phyloP scores from a whole-genome alignment of 2,113 vertebrate genomes.

The Phoxinus phoxinus region DNA sequence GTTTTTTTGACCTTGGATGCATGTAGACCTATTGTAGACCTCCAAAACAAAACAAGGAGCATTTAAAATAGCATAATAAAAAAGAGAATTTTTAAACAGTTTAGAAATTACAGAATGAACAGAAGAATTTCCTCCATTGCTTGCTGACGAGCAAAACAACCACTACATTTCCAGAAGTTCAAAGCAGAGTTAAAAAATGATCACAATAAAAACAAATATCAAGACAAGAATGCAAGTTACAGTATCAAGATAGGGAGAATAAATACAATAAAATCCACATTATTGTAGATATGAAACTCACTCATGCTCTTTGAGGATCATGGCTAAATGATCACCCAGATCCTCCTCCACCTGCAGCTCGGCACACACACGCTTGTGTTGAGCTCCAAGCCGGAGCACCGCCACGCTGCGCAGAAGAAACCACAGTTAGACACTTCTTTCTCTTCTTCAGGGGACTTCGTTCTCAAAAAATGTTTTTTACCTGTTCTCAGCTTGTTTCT shows the following conservation, averaged over 20 bases:
- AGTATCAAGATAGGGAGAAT: not conserved
- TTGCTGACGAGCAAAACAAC: no score
- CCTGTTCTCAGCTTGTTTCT: constrained; percentile 76
- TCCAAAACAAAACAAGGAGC: no score
- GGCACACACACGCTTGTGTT: constrained; percentile 67
- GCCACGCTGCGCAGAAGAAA: constrained; percentile 70
- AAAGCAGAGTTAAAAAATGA: no score
- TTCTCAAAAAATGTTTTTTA: constrained; percentile 64
- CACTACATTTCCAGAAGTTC: no score
- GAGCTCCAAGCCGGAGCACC: constrained; percentile 74
- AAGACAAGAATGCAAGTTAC: not conserved
- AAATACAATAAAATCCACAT: not conserved
- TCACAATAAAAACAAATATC: not conserved
- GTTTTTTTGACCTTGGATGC: no score
- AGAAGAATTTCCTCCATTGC: no score
- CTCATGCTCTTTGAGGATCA: constrained; percentile 73
- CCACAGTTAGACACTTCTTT: not conserved
- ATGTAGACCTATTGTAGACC: no score
- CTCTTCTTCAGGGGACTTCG: not conserved
- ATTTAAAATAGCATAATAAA: no score
- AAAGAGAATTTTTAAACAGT: no score
- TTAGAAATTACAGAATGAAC: no score
- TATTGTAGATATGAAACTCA: constrained; percentile 71
- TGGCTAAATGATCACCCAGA: constrained; percentile 67
- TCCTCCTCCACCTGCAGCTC: constrained; percentile 78